phyloP scores from a whole-genome alignment of 2,888 invertebrate genomes.

The Oligia fasciuncula region DNA sequence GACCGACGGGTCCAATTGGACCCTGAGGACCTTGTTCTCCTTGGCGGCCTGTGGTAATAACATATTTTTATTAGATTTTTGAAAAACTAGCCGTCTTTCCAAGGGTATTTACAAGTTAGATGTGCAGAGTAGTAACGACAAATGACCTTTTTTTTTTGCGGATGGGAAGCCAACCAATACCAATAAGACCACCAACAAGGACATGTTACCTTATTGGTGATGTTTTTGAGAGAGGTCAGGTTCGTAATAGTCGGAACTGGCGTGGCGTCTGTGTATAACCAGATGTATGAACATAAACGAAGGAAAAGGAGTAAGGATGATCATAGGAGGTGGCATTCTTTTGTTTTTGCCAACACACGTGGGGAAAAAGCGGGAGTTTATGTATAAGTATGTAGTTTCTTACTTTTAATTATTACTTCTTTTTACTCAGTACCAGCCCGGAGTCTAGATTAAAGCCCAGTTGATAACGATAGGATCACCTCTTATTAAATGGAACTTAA shows the following conservation, averaged over 20 bases:
- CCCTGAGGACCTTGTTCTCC: constrained; percentile 95
- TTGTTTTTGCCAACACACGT: background rate
- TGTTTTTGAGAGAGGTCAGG: background rate
- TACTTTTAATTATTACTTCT: background rate
- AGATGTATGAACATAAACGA: background rate
- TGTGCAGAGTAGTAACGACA: background rate
- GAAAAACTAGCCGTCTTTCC: background rate
- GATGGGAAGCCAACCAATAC: too few species aligned
- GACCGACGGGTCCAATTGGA: constrained; percentile 93
- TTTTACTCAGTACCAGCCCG: background rate
- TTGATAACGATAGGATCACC: background rate
- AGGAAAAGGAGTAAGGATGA: background rate
- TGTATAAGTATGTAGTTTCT: background rate
- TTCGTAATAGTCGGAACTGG: background rate
- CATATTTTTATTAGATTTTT: background rate
- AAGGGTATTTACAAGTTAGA: too few species aligned
- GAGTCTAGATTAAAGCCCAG: background rate
- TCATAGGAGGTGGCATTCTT: background rate
- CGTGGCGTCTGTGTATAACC: background rate
- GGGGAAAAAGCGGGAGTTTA: background rate
- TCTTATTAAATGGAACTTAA: background rate
- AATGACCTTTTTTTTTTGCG: too few species aligned
- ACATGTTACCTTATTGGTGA: background rate
- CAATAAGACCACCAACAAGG: too few species aligned
- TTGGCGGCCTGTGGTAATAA: constrained; percentile 87